Percentiles rank a stretch among this genome's conserved stretches.
phyloP scores from a whole-genome alignment of 2,113 vertebrate genomes.

The Patagioenas fasciata region DNA sequence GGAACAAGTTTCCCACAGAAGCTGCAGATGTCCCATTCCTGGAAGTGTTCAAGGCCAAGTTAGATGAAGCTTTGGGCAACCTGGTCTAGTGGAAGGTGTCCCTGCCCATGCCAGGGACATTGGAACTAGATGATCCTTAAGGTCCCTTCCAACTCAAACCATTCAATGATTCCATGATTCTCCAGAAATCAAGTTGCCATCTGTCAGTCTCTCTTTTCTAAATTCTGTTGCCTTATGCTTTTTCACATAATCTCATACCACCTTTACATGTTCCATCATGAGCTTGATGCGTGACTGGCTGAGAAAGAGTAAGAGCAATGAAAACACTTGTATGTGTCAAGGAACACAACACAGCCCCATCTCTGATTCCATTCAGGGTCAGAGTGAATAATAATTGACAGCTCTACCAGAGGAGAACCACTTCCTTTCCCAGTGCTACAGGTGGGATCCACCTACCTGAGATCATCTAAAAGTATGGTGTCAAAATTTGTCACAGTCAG shows the following conservation, averaged over 20 bases:
- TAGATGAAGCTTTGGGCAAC: too few relatives aligned
- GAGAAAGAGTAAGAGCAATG: neutral
- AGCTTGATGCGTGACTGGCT: neutral
- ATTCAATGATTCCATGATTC: neutral
- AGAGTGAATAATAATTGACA: neutral
- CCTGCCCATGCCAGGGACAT: too few relatives aligned
- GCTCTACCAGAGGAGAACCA: neutral
- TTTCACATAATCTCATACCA: neutral
- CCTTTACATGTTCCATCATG: neutral
- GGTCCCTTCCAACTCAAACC: too few relatives aligned
- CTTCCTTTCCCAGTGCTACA: neutral
- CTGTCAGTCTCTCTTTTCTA: neutral
- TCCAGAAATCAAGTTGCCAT: neutral
- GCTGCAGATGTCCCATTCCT: too few relatives aligned
- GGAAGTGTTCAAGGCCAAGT: too few relatives aligned
- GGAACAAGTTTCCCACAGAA: too few relatives aligned
- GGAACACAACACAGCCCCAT: fast-evolving
- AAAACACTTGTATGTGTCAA: neutral
- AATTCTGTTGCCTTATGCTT: neutral
- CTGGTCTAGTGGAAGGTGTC: too few relatives aligned
- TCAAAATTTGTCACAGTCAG: neutral
- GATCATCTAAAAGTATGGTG: neutral
- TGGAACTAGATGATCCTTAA: too few relatives aligned
- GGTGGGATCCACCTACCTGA: neutral
- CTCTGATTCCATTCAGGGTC: neutral